Base-by-base conservation (phyloP, 1,140 invertebrate genomes). In the Euwallacea similis region DNA sequence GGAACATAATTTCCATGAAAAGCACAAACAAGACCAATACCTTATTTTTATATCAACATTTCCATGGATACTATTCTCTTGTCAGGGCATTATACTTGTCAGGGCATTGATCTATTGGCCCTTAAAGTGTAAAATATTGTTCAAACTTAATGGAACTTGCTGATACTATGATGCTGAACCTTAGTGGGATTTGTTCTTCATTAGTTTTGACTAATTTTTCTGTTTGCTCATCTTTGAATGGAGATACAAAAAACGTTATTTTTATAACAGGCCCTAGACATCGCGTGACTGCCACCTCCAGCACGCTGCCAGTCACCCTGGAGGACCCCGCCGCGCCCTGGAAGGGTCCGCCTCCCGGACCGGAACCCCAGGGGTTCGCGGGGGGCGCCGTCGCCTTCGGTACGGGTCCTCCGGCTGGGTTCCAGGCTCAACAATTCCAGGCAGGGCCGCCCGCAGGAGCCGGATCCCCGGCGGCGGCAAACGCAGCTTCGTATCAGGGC, bases 291-390 rank as follows among this genome's bases (percentile, higher is more conserved):
- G 85, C 86, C 82, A 33, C 21, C 21, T 84, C 82, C 75, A 84
- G 87, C 83, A 87, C 86, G 84, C 86, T 87, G 83, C 86, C 87
- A 76, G 86, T 85, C 85, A 88, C 87, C 78, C 87, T 88, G 87
- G 87, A 88, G 85, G 87, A 88, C 83, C 86, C 87, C 80, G 87
- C 86, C 77, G 86, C 86, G 69, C 86, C 86, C 80, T 88, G 87
- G 87, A 88, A 88, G 85, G 87, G 87, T 83, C 86, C 87, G 78
- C 86, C 86, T 79, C 85, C 86, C 81, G 85, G 86, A 78, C 86
- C 86, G 78, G 87, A 88, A 81, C 85, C 86, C 73, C 87, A 87
- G 72, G 85, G 84, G 74, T 87, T 86, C 78, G 84, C 84, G 43
- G 82, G 86, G 53, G 86, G 85, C 77, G 85, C 86, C 47, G 84